Conservation (phyloP, 2,888 invertebrate genomes). For the Acrobeloides nanus region DNA sequence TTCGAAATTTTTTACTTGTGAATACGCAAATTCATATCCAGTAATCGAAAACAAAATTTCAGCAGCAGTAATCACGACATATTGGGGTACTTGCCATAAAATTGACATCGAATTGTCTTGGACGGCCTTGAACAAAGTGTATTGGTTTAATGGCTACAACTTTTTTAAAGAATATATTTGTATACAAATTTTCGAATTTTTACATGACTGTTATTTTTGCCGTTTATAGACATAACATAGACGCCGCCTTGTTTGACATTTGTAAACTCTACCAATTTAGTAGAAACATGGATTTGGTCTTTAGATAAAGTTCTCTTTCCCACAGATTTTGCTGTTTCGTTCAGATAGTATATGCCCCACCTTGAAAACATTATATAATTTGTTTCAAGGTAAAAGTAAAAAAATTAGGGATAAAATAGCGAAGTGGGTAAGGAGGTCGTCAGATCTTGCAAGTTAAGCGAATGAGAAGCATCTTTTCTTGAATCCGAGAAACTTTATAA, state of each 20-base stretch:
- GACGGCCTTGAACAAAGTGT: slow-evolving; percentile 8
- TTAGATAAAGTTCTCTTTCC: slow-evolving; percentile 24
- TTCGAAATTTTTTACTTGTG: too few relatives aligned
- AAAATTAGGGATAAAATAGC: not conserved
- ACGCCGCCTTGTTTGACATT: slow-evolving; percentile 42
- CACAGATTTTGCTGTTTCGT: slow-evolving; percentile 31
- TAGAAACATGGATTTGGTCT: slow-evolving; percentile 15
- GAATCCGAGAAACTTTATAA: too few relatives aligned
- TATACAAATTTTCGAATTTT: slow-evolving; percentile 5
- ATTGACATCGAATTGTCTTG: slow-evolving; percentile 51
- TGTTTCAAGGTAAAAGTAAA: not conserved
- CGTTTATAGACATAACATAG: slow-evolving; percentile 26
- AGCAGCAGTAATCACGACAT: slow-evolving; percentile 56
- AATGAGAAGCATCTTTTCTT: too few relatives aligned
- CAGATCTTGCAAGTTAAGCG: too few relatives aligned
- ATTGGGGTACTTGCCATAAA: slow-evolving; percentile 57
- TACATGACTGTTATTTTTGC: slow-evolving; percentile 7
- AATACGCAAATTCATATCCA: slow-evolving; percentile 56
- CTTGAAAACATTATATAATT: too few relatives aligned
- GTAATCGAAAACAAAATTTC: slow-evolving; percentile 59
- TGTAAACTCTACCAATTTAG: slow-evolving; percentile 12
- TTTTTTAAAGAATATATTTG: not conserved
- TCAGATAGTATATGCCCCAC: slow-evolving; percentile 41
- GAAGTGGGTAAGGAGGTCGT: too few relatives aligned
- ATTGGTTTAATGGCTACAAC: not conserved